Evolutionary conservation across 2,797 vertebrate species (phyloP).

Genomic region (Apogon talboti): DNA sequence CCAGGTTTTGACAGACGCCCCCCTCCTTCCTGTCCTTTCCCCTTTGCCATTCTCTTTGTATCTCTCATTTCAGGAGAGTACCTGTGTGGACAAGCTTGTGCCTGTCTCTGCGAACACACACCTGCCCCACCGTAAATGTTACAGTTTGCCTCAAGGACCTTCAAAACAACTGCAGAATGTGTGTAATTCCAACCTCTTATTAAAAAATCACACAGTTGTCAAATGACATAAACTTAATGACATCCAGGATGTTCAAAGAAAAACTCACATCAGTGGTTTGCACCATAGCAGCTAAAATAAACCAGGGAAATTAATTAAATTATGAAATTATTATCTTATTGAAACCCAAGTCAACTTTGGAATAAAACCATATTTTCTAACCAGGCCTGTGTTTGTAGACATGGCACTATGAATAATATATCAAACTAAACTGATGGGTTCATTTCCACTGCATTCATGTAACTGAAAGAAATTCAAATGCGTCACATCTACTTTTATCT

Average conservation of each 20-base stretch:
- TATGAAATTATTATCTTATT: too few relatives aligned
- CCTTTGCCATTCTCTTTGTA: neutral
- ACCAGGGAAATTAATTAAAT: constrained; percentile 7
- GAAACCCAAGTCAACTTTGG: constrained; percentile 4
- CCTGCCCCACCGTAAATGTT: constrained; percentile 61
- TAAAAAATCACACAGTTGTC: constrained; percentile 31
- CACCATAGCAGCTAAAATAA: constrained; percentile 1
- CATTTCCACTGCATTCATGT: constrained; percentile 31
- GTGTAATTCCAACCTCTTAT: constrained; percentile 45
- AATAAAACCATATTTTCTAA: constrained; percentile 5
- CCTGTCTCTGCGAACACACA: constrained; percentile 49
- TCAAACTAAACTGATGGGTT: constrained; percentile 38
- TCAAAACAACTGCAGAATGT: constrained; percentile 38
- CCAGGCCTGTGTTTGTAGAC: constrained; percentile 25
- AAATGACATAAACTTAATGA: constrained; percentile 36
- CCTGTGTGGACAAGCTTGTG: constrained; percentile 64
- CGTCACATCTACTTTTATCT: constrained; percentile 55
- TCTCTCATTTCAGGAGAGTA: constrained; percentile 24
- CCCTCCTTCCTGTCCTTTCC: constrained; percentile 24
- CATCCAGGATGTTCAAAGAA: constrained; percentile 10
- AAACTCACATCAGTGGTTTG: constrained; percentile 20
- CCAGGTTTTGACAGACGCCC: constrained; percentile 54
- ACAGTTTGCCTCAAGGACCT: constrained; percentile 44
- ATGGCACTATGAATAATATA: constrained; percentile 55
- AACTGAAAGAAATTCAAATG: constrained; percentile 62